phyloP scores from a whole-genome alignment of 2,888 invertebrate species.

The Tuta absoluta region DNA sequence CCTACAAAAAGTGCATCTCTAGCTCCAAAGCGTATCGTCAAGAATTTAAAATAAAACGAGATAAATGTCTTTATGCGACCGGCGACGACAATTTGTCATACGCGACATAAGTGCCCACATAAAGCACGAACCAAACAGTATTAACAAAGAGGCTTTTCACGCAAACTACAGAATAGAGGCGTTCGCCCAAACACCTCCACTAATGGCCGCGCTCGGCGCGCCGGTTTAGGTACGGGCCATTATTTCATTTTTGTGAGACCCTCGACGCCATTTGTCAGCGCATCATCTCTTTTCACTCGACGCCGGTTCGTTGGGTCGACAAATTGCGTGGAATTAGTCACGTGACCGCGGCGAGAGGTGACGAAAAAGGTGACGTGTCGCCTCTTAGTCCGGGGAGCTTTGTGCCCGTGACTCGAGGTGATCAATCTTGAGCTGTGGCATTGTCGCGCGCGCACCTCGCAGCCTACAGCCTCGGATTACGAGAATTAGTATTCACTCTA shows the following conservation, averaged over 20 bases:
- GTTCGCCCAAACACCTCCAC: conserved; percentile 79
- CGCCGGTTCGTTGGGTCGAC: conserved; percentile 71
- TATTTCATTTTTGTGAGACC: conserved; percentile 79
- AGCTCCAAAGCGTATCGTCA: conserved; percentile 30
- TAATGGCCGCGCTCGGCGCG: conserved; percentile 73
- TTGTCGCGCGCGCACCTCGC: conserved; percentile 67
- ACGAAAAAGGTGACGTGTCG: conserved; percentile 79
- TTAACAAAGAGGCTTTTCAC: conserved; percentile 78
- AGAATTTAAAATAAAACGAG: conserved; percentile 59
- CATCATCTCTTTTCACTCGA: conserved; percentile 78
- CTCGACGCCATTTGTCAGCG: conserved; percentile 78
- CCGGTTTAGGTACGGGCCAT: conserved; percentile 77
- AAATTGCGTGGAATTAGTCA: conserved; percentile 79
- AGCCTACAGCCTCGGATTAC: conserved; percentile 54
- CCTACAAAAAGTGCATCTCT: conserved; percentile 35
- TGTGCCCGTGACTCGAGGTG: conserved; percentile 59
- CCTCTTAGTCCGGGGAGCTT: conserved; percentile 55
- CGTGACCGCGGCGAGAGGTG: conserved; percentile 77
- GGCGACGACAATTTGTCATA: conserved; percentile 74
- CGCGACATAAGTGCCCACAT: conserved; percentile 72
- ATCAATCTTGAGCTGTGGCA: conserved; percentile 67
- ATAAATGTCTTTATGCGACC: conserved; percentile 64
- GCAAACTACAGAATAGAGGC: conserved; percentile 75
- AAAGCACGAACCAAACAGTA: conserved; percentile 76
- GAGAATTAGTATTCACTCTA: conserved; percentile 49